A percentile compares a stretch with the other conserved stretches of the same genome.
Evolutionary conservation across 2,888 invertebrate species (phyloP).

Genomic region (Volucella inflata): DNA sequence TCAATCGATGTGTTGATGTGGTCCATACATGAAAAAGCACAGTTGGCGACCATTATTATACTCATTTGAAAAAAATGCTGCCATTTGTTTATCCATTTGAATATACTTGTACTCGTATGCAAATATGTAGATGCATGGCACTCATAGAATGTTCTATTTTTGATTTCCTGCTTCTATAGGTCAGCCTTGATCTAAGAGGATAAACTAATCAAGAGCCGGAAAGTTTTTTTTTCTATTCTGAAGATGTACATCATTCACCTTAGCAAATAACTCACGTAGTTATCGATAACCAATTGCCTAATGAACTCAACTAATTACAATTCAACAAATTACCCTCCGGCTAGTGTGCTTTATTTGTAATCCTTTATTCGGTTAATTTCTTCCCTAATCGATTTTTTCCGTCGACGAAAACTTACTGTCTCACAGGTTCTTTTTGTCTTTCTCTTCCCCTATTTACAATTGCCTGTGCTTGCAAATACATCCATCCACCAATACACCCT

Average conservation of each 20-base stretch:
- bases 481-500: constrained; percentile 7
- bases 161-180: too few relatives aligned
- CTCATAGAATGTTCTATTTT: too few relatives aligned
- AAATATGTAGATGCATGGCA: too few relatives aligned
- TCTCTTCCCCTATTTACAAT: not conserved
- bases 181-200: not conserved
- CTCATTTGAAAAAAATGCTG: too few relatives aligned
- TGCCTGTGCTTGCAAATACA: constrained; percentile 7
- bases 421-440: not conserved
- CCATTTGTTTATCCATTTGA: too few relatives aligned
- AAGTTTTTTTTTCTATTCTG: not conserved
- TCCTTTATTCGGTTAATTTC: constrained; percentile 69
- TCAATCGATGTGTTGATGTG: too few relatives aligned
- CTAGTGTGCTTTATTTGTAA: constrained; percentile 38
- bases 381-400: constrained; percentile 69
- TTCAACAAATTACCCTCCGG: constrained; percentile 25
- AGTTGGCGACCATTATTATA: too few relatives aligned
- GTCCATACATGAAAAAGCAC: too few relatives aligned
- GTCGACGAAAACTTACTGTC: constrained; percentile 52
- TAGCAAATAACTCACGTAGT: constrained; percentile 62
- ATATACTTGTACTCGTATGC: too few relatives aligned
- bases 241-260: constrained; percentile 14
- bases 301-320: constrained; percentile 45
- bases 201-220: too few relatives aligned
- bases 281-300: constrained; percentile 55